A percentile compares a stretch with the other conserved stretches of the same genome.
Conservation (phyloP, 2,888 invertebrate genomes). For the Acrobasis repandana region DNA sequence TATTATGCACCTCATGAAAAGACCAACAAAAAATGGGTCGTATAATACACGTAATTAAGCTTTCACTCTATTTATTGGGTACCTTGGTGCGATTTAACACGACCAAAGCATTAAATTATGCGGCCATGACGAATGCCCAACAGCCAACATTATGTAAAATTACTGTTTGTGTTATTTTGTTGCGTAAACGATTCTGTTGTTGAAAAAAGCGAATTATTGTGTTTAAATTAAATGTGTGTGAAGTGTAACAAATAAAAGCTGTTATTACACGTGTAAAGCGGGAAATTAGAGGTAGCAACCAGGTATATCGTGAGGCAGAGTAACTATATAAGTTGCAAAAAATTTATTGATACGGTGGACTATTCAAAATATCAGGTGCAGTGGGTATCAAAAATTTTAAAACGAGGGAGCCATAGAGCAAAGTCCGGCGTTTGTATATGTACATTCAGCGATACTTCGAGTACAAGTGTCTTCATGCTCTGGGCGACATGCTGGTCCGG, state of each 20-base stretch:
- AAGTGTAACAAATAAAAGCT: background rate
- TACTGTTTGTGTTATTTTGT: constrained; percentile 13
- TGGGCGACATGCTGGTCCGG: no score
- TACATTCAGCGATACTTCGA: no score
- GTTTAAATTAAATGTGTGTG: constrained; percentile 3
- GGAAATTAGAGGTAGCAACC: background rate
- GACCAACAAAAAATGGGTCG: no score
- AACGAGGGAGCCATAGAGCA: no score
- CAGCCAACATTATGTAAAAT: constrained; percentile 17
- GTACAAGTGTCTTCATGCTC: no score
- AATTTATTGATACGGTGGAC: no score
- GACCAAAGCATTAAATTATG: constrained; percentile 10
- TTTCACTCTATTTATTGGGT: constrained; percentile 2
- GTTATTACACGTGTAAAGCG: background rate
- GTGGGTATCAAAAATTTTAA: no score
- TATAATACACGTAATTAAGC: background rate
- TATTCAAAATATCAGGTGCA: no score
- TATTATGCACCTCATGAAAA: no score
- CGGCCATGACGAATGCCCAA: constrained; percentile 9
- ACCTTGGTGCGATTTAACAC: constrained; percentile 1
- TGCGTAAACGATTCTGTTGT: constrained; percentile 11
- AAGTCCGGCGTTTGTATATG: no score
- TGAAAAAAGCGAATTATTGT: background rate
- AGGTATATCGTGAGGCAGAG: background rate
- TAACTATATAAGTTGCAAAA: no score